Base-by-base conservation (phyloP, 2,888 invertebrate genomes). In the Clostera curtula region DNA sequence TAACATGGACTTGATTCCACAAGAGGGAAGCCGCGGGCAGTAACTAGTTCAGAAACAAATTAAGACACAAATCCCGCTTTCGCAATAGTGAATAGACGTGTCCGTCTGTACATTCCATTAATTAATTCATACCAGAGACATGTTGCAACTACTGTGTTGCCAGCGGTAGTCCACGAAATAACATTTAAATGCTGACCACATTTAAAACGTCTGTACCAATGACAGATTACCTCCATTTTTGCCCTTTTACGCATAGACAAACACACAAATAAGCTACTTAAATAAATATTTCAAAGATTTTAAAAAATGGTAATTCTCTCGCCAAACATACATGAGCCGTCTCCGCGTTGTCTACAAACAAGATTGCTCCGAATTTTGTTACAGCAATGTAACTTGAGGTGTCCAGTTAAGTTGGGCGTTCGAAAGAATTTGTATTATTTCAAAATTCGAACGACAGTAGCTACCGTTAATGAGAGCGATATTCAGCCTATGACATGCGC, bases 201-300 rank as follows among this genome's bases (percentile, higher is more conserved):
- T 55, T 39, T 31, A 43, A 42, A 44, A 56, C 55, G 40, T 44
- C 42, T 34, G 37, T 29, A 29, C 13, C 41, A 41, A 49, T 60
- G 65, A 70, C 60, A 53, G 48, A 65, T 57, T 38, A 43, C 48
- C 25, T 31, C 40, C 50, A 64, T 52, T 60, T 51, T 56, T 45
- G 57, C 66, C 65, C 60, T 64, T 71, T 68, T 59, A 43, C 12
- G 42, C 46, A 34, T 40, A 43, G 44, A 61, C 63, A 66, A 64
- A 70, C 67, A 72, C 49, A 57, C 51, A 63, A 68, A 70, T 62
- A 63, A 57, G 51, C 70, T 69, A 70, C 75, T 65, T 66, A 65
- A 69, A 70, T 67, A 68, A 56, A 66, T 70, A 66, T 71, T 68
- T 69, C 62, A 64, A 55, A n/a, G n/a, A n/a, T 36, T 34, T 34